Evolutionary conservation across 2,797 vertebrate genomes (phyloP).

Genomic region (Lithobates sylvaticus): DNA sequence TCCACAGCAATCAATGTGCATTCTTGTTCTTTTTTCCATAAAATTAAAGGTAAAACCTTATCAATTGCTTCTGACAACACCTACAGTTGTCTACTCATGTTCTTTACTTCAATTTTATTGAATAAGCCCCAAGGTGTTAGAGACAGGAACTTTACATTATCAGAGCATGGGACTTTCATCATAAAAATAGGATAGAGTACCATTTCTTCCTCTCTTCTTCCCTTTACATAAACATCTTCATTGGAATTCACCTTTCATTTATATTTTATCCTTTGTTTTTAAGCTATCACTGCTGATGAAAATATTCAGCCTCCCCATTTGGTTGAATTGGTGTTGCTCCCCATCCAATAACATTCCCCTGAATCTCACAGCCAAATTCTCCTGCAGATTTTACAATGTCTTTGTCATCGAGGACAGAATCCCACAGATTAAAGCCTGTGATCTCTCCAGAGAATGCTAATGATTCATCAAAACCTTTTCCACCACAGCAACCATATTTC

Average conservation of each 20-base stretch:
- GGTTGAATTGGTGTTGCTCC: slow-evolving; percentile 90
- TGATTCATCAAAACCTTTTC: slow-evolving; percentile 81
- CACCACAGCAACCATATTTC: slow-evolving; percentile 84
- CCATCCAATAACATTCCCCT: slow-evolving; percentile 91
- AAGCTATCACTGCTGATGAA: slow-evolving; percentile 74
- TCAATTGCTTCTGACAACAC: background rate
- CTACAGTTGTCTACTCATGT: background rate
- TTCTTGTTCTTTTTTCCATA: too few relatives aligned
- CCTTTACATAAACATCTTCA: too few relatives aligned
- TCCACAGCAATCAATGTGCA: too few relatives aligned
- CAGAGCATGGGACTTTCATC: too few relatives aligned
- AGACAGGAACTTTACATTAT: background rate
- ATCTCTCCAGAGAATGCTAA: slow-evolving; percentile 90
- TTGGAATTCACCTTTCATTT: background rate
- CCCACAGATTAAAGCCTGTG: slow-evolving; percentile 94
- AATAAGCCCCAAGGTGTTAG: background rate
- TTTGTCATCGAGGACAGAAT: slow-evolving; percentile 79
- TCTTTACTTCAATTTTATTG: background rate
- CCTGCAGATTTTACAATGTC: slow-evolving; percentile 78
- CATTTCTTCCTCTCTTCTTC: too few relatives aligned
- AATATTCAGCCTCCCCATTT: slow-evolving; percentile 87
- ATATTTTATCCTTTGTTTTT: background rate
- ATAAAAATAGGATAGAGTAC: too few relatives aligned
- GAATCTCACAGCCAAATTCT: slow-evolving; percentile 77
- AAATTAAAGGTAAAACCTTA: background rate